Evolutionary conservation across 1,140 invertebrate species (phyloP).

Genomic region (Pachypsylla venusta): DNA sequence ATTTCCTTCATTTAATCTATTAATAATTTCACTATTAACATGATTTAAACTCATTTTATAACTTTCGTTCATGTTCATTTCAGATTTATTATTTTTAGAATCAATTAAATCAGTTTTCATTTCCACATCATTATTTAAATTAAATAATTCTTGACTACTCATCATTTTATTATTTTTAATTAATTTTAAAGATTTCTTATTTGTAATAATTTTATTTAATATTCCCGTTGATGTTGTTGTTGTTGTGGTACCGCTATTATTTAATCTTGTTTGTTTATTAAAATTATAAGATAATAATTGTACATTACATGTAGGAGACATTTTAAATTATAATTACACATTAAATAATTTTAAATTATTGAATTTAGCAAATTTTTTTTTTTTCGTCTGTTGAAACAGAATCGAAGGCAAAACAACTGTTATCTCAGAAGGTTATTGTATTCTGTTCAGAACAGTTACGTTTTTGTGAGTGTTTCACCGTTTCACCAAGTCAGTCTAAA

Average conservation of each 20-base stretch:
- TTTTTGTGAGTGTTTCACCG: not conserved
- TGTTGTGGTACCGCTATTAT: too few relatives aligned
- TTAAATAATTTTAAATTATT: not conserved
- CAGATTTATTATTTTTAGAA: too few relatives aligned
- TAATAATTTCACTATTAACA: constrained; percentile 11
- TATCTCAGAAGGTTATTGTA: not conserved
- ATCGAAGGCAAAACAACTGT: too few relatives aligned
- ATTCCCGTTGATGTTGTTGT: too few relatives aligned
- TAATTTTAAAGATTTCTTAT: too few relatives aligned
- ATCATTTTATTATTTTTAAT: too few relatives aligned
- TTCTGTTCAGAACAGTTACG: too few relatives aligned
- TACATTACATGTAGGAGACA: constrained; percentile 2
- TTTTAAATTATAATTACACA: not conserved
- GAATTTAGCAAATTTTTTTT: not conserved
- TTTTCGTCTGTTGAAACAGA: too few relatives aligned
- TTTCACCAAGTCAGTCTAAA: not conserved
- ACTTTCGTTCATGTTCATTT: constrained; percentile 3
- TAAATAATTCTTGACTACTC: too few relatives aligned
- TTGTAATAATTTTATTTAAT: too few relatives aligned
- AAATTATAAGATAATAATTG: constrained; percentile 5
- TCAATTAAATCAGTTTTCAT: too few relatives aligned
- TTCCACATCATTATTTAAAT: too few relatives aligned
- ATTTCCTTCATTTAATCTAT: not conserved
- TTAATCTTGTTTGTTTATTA: constrained; percentile 3
- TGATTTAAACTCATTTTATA: constrained; percentile 5